phyloP scores from a whole-genome alignment of 2,113 vertebrate genomes.

The Tor tambroides region DNA sequence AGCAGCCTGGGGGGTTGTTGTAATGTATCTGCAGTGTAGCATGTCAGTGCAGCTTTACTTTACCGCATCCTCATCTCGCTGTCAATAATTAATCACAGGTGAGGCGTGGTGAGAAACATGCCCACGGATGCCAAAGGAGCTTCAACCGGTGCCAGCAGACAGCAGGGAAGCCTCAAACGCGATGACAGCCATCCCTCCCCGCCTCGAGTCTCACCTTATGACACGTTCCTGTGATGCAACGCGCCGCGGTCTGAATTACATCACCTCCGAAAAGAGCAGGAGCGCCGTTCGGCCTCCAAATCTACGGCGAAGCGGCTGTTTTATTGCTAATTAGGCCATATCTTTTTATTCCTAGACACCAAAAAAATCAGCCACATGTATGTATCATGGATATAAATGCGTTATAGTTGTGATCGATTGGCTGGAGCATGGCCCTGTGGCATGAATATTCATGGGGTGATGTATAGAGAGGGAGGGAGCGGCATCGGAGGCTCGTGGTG shows the following conservation, averaged over 20 bases:
- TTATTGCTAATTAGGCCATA: constrained; percentile 63
- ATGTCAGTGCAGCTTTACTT: constrained; percentile 31
- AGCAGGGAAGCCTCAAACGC: constrained; percentile 25
- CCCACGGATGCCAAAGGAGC: constrained; percentile 47
- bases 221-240: constrained; percentile 49
- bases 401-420: constrained; percentile 52
- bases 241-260: constrained; percentile 51
- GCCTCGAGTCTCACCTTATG: constrained; percentile 33
- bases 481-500: constrained; percentile 26
- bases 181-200: constrained; percentile 50
- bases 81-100: constrained; percentile 63
- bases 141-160: constrained; percentile 51
- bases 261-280: constrained; percentile 42
- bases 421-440: constrained; percentile 45
- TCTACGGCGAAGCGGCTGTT: constrained; percentile 36
- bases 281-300: neutral
- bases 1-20: constrained; percentile 43
- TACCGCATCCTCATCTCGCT: constrained; percentile 41
- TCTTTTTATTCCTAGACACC: constrained; percentile 54
- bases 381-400: constrained; percentile 59
- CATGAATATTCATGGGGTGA: constrained; percentile 59
- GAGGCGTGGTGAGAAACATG: constrained; percentile 52
- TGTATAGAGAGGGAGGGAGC: constrained; percentile 50
- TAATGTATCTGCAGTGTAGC: constrained; percentile 33
- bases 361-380: constrained; percentile 59